Conservation (phyloP, 2,113 vertebrate species). For the Nestor notabilis region DNA sequence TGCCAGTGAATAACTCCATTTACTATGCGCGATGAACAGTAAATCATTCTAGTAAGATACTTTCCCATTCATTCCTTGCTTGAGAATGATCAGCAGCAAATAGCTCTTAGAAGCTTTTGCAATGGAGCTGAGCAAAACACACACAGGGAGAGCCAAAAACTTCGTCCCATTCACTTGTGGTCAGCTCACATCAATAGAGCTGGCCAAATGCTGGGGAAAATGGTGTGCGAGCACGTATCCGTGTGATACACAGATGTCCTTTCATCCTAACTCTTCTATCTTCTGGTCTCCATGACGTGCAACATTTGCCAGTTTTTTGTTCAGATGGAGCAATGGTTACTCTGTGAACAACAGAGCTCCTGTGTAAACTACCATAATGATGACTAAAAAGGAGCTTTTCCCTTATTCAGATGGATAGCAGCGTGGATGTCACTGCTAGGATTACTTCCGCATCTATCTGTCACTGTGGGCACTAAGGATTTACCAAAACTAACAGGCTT, state of each 20-base stretch:
- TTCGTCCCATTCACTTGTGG: not conserved
- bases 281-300: not conserved
- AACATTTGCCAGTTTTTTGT: not conserved
- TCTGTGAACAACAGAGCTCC: not conserved
- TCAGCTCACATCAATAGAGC: not conserved
- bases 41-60: constrained; percentile 38
- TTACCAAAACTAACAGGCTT: not conserved
- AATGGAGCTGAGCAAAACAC: not conserved
- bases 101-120: not conserved
- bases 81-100: constrained; percentile 35
- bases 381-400: not conserved
- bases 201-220: not conserved
- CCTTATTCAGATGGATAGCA: not conserved
- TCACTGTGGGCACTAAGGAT: not conserved
- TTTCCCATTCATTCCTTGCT: constrained; percentile 31
- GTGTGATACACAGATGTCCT: not conserved
- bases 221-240: not conserved
- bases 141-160: not conserved
- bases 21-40: not conserved
- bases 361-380: not conserved
- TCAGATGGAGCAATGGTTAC: not conserved
- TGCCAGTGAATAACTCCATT: constrained; percentile 47
- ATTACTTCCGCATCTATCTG: not conserved
- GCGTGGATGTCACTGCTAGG: not conserved
- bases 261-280: not conserved